phyloP scores from a whole-genome alignment of 2,888 invertebrate species.

The Ecdyonurus torrentis region DNA sequence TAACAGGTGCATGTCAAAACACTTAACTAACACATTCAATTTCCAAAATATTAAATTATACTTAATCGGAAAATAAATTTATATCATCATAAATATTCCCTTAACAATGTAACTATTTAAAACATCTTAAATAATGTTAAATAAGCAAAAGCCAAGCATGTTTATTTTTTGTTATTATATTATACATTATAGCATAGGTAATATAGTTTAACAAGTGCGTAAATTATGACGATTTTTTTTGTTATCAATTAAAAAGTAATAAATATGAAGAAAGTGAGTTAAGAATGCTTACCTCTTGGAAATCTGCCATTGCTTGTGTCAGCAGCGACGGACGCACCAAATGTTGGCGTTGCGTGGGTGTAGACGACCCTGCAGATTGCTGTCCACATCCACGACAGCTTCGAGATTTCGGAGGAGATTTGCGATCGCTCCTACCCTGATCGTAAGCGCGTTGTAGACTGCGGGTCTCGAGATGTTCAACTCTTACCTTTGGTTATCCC shows the following conservation, averaged over 20 bases:
- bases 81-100: too few relatives aligned
- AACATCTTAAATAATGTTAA: neutral
- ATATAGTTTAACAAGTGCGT: too few relatives aligned
- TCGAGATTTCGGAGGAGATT: neutral
- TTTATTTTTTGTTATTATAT: neutral
- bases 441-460: neutral
- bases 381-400: neutral
- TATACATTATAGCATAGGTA: neutral
- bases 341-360: neutral
- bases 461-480: neutral
- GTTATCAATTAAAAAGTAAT: too few relatives aligned
- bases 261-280: neutral
- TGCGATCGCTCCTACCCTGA: neutral
- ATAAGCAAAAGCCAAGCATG: neutral
- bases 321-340: neutral
- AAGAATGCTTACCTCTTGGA: slow-evolving; percentile 13
- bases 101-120: too few relatives aligned
- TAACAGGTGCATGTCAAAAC: too few relatives aligned
- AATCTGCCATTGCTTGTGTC: slow-evolving; percentile 13
- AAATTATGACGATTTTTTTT: too few relatives aligned
- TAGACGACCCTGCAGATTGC: neutral
- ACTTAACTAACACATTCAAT: too few relatives aligned
- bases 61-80: too few relatives aligned
- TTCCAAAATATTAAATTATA: too few relatives aligned
- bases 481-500: neutral